These are phyloP conservation scores for Streptopelia turtur DNA, from an alignment of 2,797 vertebrate species.

Conservation along the genomic window DNA sequence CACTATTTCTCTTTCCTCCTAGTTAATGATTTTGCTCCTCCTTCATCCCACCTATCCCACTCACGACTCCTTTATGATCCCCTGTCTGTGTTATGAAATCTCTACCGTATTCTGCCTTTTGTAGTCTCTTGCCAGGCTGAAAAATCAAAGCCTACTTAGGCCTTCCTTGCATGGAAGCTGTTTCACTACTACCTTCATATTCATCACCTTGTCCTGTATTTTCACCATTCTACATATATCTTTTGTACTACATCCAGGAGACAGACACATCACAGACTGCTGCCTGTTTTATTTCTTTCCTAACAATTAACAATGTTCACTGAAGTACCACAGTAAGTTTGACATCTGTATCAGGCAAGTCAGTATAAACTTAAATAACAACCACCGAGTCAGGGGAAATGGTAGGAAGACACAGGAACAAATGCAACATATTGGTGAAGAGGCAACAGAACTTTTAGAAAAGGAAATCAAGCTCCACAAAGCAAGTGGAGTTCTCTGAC, in stretches of 20 bases:
- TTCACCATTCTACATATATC: background rate
- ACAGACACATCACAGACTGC: background rate
- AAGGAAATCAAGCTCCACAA: background rate
- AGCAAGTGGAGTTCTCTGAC: background rate
- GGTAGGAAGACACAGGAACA: background rate
- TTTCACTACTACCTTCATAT: background rate
- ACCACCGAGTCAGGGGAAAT: fast-evolving
- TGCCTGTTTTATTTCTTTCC: background rate
- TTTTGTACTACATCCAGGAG: background rate
- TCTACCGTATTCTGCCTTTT: background rate
- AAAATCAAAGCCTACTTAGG: background rate
- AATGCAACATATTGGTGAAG: background rate
- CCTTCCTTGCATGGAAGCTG: background rate
- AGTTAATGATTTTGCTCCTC: background rate
- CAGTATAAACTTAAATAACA: background rate
- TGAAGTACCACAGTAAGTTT: background rate
- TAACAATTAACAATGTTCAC: background rate
- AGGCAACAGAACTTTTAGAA: background rate
- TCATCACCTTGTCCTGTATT: background rate
- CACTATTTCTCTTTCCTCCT: background rate
- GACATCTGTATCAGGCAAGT: background rate
- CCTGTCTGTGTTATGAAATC: background rate
- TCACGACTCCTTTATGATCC: background rate
- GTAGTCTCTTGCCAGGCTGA: background rate
- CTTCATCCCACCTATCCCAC: background rate